Evolutionary conservation across 2,113 vertebrate species (phyloP), one percentile per base, ranked within the genome.

Genomic region (Albula glossodonta): DNA sequence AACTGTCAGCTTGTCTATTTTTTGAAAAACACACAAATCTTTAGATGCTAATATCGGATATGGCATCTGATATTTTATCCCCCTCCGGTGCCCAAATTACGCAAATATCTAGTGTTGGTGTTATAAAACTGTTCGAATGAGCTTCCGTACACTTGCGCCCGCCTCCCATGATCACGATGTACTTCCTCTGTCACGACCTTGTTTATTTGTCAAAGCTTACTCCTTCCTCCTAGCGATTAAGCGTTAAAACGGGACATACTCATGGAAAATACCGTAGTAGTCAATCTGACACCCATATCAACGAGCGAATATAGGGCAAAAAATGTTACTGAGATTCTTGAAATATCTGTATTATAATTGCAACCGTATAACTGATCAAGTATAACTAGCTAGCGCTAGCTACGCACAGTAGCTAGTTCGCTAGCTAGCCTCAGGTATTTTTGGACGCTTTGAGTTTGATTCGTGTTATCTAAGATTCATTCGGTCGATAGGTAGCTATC

Each of bases 111-210:
- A 4, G 48, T 1, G 53, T 0, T 12, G 78, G 51, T 90, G 87
- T 78, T 13, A 5, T 52, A 10, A 80, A 87, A 5, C 5, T 6
- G 81, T 52, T 83, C 9, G 0, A 9, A 9, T 49, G 1, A 84
- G 91, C 91, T 94, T 94, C 94, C 94, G 93, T 94, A 93, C 86
- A 48, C 49, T 77, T 79, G 77, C 22, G 56, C 86, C n/a, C 89
- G 92, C 92, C 50, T 63, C 6, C 83, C 0, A 2, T n/a, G 17
- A 7, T 80, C 4, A 51, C 31, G 15, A 90, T 91, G 86, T 93
- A 92, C 89, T 95, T 96, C 94, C 93, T 2, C 90, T 92, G 93
- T 51, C 52, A 56, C 91, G 92, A 94, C 92, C 94, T 93, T 94
- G 88, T 90, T 91, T 90, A 88, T 87, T 88, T 85, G 87, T 79